Conservation (phyloP, 2,888 invertebrate genomes). For the Malacosoma neustria region DNA sequence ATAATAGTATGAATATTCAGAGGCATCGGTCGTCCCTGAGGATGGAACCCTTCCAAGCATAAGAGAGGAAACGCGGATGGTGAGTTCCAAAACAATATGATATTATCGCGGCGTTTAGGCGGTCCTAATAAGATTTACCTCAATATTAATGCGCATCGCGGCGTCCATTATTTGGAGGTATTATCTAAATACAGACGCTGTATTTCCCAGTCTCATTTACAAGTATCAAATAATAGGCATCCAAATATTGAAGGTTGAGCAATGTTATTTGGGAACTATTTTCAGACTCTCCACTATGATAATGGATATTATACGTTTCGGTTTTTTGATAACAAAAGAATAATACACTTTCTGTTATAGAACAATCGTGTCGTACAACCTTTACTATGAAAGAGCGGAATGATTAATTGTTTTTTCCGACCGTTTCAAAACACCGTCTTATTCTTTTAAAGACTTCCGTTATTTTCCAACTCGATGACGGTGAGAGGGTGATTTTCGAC, state of each 20-base stretch:
- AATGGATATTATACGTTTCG: conserved; percentile 17
- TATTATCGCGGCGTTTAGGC: conserved; percentile 70
- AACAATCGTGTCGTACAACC: conserved; percentile 66
- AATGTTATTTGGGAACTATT: conserved; percentile 33
- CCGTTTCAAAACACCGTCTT: conserved; percentile 71
- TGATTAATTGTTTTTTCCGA: conserved; percentile 70
- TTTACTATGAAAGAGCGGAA: conserved; percentile 63
- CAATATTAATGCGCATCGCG: conserved; percentile 70
- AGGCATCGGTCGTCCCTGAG: conserved; percentile 52
- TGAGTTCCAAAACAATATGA: conserved; percentile 71
- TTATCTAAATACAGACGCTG: conserved; percentile 53
- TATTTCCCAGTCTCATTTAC: conserved; percentile 38
- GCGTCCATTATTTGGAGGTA: conserved; percentile 66
- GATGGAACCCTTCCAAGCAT: conserved; percentile 67
- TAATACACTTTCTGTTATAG: conserved; percentile 56
- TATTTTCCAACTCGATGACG: conserved; percentile 70
- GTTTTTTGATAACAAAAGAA: conserved; percentile 48
- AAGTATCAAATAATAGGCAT: conserved; percentile 24
- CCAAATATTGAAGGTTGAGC: conserved; percentile 24
- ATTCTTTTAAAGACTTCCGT: conserved; percentile 71
- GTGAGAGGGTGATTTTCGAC: conserved; percentile 58
- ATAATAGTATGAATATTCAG: conserved; percentile 71
- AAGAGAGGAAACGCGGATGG: conserved; percentile 66
- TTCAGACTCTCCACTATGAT: conserved; percentile 24
- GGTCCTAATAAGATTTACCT: conserved; percentile 73